Evolutionary conservation across 2,113 vertebrate species (phyloP), one percentile per base, ranked within the genome.

Genomic region (Vulpes vulpes): DNA sequence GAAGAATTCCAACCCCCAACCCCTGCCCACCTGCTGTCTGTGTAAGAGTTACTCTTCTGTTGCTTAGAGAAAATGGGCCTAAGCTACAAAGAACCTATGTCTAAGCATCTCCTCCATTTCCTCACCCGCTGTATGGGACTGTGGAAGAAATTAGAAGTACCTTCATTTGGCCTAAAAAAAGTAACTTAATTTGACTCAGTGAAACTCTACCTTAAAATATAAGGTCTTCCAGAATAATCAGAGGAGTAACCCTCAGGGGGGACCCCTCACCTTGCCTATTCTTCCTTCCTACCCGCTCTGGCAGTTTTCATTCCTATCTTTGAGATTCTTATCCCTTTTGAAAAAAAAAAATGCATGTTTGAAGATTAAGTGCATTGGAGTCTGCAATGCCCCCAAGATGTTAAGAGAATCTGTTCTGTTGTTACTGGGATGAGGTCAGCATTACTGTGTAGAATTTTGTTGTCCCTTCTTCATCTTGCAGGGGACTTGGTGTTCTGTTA

Each of bases 111-210:
- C 57, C 65, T 23, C 4, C 8, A 25, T 67, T 94, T 65, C 87
- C 9, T 5, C 7, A 55, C 20, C 73, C 11, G 10, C 23, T 73
- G 1, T 86, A 55, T 90, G 60, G 51, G 38, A n/a, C 25, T 65
- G 22, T 20, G 35, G 27, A 95, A 86, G 64, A 17, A 7, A 38
- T 91, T 88, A 91, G 35, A 71, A 30, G 2, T 90, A 12, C 82
- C 20, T 84, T 73, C 25, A 8, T 92, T 86, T 71, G 82, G 22
- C 16, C 53, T 30, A 80, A 74, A 93, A 57, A 57, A 67, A 65
- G 5, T 94, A 80, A 88, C 25, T 95, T 80, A 92, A 94, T 73
- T 95, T 97, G 43, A n/a, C 16, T n/a, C 27, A 89, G 1, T 82
- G 62, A 84, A 96, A 74, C 60, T 43, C 49, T 95, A 55, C 57